phyloP scores from a whole-genome alignment of 2,797 vertebrate species.

The Astyanax mexicanus region DNA sequence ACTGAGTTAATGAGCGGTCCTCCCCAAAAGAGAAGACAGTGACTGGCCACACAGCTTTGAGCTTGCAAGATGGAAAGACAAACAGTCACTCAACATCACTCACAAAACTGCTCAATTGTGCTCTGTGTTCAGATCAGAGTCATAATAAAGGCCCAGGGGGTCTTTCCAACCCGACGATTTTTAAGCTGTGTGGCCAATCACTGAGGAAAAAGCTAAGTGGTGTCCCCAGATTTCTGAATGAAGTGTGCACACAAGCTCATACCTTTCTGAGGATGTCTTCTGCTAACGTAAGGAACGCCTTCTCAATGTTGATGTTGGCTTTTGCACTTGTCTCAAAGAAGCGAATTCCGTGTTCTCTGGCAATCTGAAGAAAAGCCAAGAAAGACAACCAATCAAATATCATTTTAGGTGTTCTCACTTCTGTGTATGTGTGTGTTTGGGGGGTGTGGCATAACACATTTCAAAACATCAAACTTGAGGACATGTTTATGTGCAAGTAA shows the following conservation, averaged over 20 bases:
- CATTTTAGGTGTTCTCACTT: too few species aligned
- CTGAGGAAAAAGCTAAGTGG: too few species aligned
- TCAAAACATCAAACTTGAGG: not conserved
- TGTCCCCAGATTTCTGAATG: not conserved
- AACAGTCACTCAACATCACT: too few species aligned
- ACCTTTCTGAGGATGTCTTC: slow-evolving; percentile 99
- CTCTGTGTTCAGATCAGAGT: too few species aligned
- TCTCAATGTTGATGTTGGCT: slow-evolving; percentile 99
- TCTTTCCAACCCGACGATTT: too few species aligned
- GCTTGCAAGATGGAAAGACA: too few species aligned
- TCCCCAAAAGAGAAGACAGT: too few species aligned
- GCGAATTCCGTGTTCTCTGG: slow-evolving; percentile 96
- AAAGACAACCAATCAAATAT: not conserved
- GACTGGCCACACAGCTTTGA: too few species aligned
- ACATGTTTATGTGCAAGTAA: not conserved
- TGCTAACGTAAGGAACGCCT: slow-evolving; percentile 99
- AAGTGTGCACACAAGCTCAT: slow-evolving; percentile 43
- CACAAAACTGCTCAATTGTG: too few species aligned
- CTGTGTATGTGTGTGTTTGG: not conserved
- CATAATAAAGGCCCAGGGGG: too few species aligned
- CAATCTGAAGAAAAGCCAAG: slow-evolving; percentile 81
- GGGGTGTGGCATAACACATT: not conserved
- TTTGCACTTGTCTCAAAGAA: slow-evolving; percentile 99
- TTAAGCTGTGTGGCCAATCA: too few species aligned
- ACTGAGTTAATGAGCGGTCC: too few species aligned